Percentiles rank a stretch among this genome's conserved stretches.
These are phyloP conservation scores for Sphenodon punctatus DNA, from an alignment of 2,797 vertebrate genomes.

Conservation along the genomic window DNA sequence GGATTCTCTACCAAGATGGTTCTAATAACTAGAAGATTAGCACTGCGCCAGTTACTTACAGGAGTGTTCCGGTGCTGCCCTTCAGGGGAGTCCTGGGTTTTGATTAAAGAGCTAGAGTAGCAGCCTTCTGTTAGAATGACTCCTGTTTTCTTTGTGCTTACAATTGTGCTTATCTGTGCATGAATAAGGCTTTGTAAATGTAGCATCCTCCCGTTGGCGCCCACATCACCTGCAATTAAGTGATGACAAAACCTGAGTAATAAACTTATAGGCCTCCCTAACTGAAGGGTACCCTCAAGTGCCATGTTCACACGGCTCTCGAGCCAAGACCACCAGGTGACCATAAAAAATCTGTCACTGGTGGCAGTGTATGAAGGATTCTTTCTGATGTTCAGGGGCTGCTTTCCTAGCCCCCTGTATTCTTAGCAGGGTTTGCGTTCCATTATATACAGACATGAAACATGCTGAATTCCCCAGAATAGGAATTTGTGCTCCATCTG, in stretches of 20 bases:
- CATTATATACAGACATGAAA: neutral
- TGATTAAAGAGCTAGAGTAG: too few species aligned
- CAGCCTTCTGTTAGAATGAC: too few species aligned
- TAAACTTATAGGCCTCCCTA: neutral
- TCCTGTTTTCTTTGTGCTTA: too few species aligned
- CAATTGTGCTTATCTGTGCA: too few species aligned
- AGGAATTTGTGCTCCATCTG: slow-evolving; percentile 25
- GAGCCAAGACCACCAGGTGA: neutral
- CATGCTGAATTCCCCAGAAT: neutral
- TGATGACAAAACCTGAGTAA: neutral
- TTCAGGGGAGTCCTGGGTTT: too few species aligned
- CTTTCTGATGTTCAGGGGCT: neutral
- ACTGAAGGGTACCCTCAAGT: neutral
- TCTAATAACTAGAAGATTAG: too few species aligned
- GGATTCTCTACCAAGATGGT: too few species aligned
- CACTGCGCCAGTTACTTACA: too few species aligned
- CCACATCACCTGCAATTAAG: neutral
- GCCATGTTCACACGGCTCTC: too few species aligned
- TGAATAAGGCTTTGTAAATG: too few species aligned
- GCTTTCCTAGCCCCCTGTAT: rapidly evolving
- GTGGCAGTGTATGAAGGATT: neutral
- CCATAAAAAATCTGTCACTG: neutral
- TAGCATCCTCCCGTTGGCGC: neutral
- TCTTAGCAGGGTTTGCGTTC: rapidly evolving
- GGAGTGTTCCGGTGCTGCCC: too few species aligned